Base-by-base conservation (phyloP, 1,140 invertebrate species). In the Pygmarrhopalites habei region DNA sequence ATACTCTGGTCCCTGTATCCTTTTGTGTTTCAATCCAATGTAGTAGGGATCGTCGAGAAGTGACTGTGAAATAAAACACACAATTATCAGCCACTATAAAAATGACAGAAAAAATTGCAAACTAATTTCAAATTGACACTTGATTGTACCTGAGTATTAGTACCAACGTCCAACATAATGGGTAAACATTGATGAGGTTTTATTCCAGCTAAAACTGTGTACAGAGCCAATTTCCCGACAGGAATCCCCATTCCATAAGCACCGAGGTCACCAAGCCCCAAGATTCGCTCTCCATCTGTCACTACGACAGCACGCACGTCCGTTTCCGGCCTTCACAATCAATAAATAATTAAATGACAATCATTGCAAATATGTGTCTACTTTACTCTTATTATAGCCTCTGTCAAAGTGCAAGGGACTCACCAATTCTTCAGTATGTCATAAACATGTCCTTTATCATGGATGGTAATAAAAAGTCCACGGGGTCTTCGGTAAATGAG, bases 401-500 rank as follows among this genome's bases (percentile, higher is more conserved):
- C n/a, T n/a, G n/a, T n/a, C n/a, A n/a, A n/a, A n/a, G n/a, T n/a
- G n/a, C n/a, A n/a, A n/a, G n/a, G n/a, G n/a, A n/a, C n/a, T n/a
- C n/a, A 86, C 88, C 89, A 92, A 73, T 91, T 91, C 73, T 82
- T 83, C 1, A 95, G 72, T 4, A 93, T 82, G 35, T 92, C 85
- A 72, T 88, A 90, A 3, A 95, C 78, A 76, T 98, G 90, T 7
- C 92, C 93, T 71, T 88, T 87, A 74, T 99, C 96, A 75, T 98
- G 86, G 53, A 98, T 95, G 21, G 92, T 94, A 68, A 99, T 89
- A 73, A 92, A 99, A n/a, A 99, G 79, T 14, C 95, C 95, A 49
- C 90, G 84, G 0, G 95, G 92, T 73, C 92, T 81, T 32, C 91
- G 82, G 76, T 91, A 97, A 57, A 96, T 87, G 19, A 92, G 79